These are phyloP conservation scores for Drosophila ohnishii DNA, from an alignment of 1,140 invertebrate species.

Conservation along the genomic window DNA sequence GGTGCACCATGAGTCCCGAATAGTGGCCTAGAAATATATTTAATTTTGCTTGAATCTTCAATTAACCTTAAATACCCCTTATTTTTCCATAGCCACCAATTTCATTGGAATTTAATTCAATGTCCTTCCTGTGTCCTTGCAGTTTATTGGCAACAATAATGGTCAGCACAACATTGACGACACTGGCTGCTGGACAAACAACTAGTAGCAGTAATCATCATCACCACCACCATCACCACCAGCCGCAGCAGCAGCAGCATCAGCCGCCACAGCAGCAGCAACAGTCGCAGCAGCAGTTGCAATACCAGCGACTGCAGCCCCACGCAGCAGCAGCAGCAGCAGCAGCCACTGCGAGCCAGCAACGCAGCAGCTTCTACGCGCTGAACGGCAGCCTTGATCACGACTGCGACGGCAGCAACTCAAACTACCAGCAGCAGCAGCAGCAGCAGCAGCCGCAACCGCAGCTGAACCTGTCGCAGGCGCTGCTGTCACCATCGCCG, in stretches of 20 bases:
- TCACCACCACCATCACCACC: slow-evolving; percentile 73
- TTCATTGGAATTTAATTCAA: background rate
- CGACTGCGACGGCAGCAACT: slow-evolving; percentile 54
- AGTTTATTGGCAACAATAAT: slow-evolving; percentile 83
- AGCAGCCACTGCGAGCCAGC: slow-evolving; percentile 23
- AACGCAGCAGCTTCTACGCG: slow-evolving; percentile 40
- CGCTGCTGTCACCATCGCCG: slow-evolving; percentile 83
- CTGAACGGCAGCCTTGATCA: slow-evolving; percentile 51
- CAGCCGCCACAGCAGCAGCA: slow-evolving; percentile 39
- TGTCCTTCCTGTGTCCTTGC: slow-evolving; percentile 28
- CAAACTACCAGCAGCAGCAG: slow-evolving; percentile 41
- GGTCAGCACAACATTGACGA: slow-evolving; percentile 83
- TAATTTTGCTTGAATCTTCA: background rate
- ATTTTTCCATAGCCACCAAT: background rate
- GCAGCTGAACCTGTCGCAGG: slow-evolving; percentile 67
- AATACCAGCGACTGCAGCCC: slow-evolving; percentile 46
- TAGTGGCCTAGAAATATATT: background rate
- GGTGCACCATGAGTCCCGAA: background rate
- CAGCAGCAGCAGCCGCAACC: slow-evolving; percentile 51
- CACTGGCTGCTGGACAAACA: slow-evolving; percentile 82
- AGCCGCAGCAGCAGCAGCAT: slow-evolving; percentile 54
- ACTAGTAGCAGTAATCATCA: slow-evolving; percentile 82
- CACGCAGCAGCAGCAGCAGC: slow-evolving; percentile 33
- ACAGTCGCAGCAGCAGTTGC: slow-evolving; percentile 32
- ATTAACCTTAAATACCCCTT: background rate